Conservation (phyloP, 2,888 invertebrate genomes). For the Epinotia brunnichana region DNA sequence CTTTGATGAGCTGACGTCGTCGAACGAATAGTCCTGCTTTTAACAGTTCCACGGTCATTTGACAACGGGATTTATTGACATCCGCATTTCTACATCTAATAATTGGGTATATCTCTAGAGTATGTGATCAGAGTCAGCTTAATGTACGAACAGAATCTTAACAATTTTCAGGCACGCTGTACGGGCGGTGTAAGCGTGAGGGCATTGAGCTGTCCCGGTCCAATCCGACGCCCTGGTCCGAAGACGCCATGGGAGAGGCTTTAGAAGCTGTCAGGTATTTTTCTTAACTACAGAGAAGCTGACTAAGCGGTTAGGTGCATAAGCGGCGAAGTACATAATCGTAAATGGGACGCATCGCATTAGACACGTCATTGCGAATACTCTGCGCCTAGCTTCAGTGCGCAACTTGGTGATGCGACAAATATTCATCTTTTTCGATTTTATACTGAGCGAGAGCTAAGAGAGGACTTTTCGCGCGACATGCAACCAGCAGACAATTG, state of each 20-base stretch:
- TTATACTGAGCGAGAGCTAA: neutral
- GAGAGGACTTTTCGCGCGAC: neutral
- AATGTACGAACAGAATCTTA: too few species aligned
- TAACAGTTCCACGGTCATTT: too few species aligned
- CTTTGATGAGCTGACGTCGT: too few species aligned
- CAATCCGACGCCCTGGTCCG: conserved; percentile 97
- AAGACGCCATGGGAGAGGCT: conserved; percentile 95
- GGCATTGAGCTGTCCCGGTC: conserved; percentile 94
- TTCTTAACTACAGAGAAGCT: too few species aligned
- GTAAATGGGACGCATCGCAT: neutral
- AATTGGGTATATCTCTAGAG: too few species aligned
- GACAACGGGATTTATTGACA: too few species aligned
- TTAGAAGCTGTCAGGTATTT: conserved; percentile 93
- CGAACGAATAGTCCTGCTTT: too few species aligned
- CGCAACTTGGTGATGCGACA: too few species aligned
- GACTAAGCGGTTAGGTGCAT: too few species aligned
- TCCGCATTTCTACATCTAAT: too few species aligned
- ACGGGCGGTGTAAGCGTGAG: conserved; percentile 94
- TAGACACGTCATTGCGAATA: neutral
- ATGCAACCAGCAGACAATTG: neutral
- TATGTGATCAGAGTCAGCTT: too few species aligned
- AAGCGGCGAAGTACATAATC: too few species aligned
- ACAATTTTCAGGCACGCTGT: conserved; percentile 86
- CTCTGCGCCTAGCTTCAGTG: neutral
- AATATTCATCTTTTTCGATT: neutral